Evolutionary conservation across 2,888 invertebrate genomes (phyloP), one percentile per base, ranked within the genome.

Genomic region (Xestia rhomboidea): DNA sequence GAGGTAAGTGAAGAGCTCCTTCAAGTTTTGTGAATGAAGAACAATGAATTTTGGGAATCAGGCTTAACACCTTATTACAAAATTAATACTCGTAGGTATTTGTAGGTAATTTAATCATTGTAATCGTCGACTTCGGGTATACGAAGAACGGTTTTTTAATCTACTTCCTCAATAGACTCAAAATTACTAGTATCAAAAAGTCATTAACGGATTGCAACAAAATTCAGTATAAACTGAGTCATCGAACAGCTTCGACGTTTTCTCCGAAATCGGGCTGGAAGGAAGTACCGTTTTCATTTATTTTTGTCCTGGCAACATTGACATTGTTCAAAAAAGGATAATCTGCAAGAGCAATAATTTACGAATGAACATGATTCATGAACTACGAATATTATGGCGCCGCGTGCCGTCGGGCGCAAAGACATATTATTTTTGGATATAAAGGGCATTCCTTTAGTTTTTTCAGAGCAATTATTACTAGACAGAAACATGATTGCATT

Each of bases 261-360:
- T 86, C 85, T 68, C 6, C 62, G 87, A 86, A 87, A 54, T 77
- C 34, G 44, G 51, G 38, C 60, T 68, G 82, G 71, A 82, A 84
- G 87, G 79, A 86, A 82, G 73, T 79, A 67, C 71, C 60, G 62
- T 62, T 86, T 76, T 79, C 11, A 72, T 86, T 85, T 79, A 79
- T 87, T 79, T 87, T 79, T 76, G 57, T 73, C 34, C 46, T 67
- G 73, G 70, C 67, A 71, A 84, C 68, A 68, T 70, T 77, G 73
- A 70, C 34, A 68, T 63, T 74, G 44, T 72, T 72, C 38, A 44
- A 79, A 71, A 78, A 85, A 79, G 79, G 68, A 71, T 82, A 79
- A 82, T 72, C 34, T 63, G 74, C 62, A 62, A 34, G 62, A 76
- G 38, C 13, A 71, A 68, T 84, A 34, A 77, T 81, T 83, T 81